phyloP scores from a whole-genome alignment of 2,888 invertebrate species.

The Osedax frankpressi region DNA sequence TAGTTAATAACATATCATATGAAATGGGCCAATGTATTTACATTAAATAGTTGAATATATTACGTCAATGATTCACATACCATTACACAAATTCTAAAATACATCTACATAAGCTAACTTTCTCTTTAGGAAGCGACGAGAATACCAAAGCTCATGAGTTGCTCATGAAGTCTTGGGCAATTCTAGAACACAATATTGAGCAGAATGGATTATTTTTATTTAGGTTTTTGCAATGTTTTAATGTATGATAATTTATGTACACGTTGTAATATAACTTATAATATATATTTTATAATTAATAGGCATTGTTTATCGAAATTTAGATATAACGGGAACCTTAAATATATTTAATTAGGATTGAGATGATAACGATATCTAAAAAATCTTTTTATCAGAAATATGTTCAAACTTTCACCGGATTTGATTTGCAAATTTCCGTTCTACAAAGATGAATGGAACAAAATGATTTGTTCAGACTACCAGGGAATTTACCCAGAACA shows the following conservation, averaged over 20 bases:
- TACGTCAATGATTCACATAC: too few species aligned
- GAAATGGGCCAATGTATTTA: too few species aligned
- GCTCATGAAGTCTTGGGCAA: constrained; percentile 38
- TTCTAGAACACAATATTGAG: constrained; percentile 38
- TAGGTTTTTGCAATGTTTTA: constrained; percentile 34
- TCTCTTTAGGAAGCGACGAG: constrained; percentile 35
- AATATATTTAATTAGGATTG: background rate
- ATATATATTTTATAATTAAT: background rate
- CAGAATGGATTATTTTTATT: constrained; percentile 38
- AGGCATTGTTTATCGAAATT: background rate
- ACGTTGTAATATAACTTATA: too few species aligned
- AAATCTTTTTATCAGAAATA: constrained; percentile 35
- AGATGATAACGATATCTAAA: background rate
- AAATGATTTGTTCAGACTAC: constrained; percentile 44
- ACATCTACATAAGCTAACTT: too few species aligned
- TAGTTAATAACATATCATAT: too few species aligned
- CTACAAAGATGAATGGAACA: constrained; percentile 46
- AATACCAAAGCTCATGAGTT: constrained; percentile 36
- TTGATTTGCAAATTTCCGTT: constrained; percentile 43
- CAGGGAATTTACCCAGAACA: constrained; percentile 42
- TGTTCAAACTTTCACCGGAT: constrained; percentile 40
- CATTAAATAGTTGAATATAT: too few species aligned
- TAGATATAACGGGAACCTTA: background rate
- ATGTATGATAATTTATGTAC: too few species aligned
- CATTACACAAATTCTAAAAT: too few species aligned